These are phyloP conservation scores for Marmota flaviventris DNA, from an alignment of 2,113 vertebrate genomes.

Conservation along the genomic window DNA sequence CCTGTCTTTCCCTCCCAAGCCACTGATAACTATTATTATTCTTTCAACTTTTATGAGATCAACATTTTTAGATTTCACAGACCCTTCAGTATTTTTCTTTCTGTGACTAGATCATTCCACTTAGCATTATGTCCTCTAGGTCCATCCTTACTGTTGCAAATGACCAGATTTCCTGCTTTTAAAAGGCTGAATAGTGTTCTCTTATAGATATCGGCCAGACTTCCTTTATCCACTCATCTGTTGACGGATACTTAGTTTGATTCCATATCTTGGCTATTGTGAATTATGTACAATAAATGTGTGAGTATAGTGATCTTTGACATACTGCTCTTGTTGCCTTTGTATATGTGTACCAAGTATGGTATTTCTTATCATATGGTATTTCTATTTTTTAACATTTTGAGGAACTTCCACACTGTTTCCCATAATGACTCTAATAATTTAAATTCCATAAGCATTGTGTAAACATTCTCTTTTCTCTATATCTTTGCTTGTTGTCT, in stretches of 20 bases:
- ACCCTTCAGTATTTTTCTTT: neutral
- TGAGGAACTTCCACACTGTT: neutral
- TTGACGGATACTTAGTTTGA: neutral
- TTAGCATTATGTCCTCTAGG: neutral
- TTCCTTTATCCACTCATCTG: neutral
- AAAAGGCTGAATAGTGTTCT: neutral
- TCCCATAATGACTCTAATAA: neutral
- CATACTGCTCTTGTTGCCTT: neutral
- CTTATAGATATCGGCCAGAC: neutral
- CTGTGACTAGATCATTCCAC: neutral
- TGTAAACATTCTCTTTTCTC: neutral
- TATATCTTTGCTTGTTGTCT: too few relatives aligned
- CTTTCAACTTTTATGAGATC: neutral
- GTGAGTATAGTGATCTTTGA: neutral
- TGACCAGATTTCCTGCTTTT: neutral
- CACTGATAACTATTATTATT: neutral
- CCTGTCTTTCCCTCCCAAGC: neutral
- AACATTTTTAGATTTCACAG: neutral
- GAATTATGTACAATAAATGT: neutral
- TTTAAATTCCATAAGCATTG: neutral
- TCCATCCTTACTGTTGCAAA: neutral
- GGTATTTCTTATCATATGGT: too few relatives aligned
- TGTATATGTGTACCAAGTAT: neutral
- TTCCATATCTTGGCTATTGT: neutral
- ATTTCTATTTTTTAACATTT: too few relatives aligned